Conservation (phyloP, 2,113 vertebrate species). For the Oncorhynchus tshawytscha region DNA sequence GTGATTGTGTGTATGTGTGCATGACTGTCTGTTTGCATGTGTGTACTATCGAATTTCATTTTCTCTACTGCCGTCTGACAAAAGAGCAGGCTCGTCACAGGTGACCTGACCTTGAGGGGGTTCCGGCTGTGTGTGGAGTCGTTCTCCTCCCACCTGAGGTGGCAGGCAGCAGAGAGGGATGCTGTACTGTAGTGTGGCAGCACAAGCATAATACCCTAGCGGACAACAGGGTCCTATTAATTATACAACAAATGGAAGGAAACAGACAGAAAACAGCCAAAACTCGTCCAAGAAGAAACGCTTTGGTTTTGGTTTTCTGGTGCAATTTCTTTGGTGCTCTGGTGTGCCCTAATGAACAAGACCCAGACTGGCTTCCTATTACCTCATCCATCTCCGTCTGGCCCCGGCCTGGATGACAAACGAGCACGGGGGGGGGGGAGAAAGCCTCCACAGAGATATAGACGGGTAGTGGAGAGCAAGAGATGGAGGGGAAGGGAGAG, state of each 20-base stretch:
- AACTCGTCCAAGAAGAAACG: too few relatives aligned
- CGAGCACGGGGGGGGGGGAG: neutral
- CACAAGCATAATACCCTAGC: neutral
- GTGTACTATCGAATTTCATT: conserved; percentile 6
- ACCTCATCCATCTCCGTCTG: conserved; percentile 45
- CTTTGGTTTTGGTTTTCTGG: too few relatives aligned
- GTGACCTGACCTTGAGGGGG: conserved; percentile 10
- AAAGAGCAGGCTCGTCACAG: conserved; percentile 38
- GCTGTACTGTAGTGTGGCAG: too few relatives aligned
- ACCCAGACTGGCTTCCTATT: conserved; percentile 31
- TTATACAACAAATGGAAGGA: too few relatives aligned
- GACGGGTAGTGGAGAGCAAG: neutral
- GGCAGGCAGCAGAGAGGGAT: too few relatives aligned
- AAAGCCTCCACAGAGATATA: neutral
- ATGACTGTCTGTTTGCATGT: too few relatives aligned
- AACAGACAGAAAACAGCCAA: too few relatives aligned
- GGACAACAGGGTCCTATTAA: neutral
- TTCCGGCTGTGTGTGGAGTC: neutral
- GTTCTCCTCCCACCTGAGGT: too few relatives aligned
- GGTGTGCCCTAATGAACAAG: too few relatives aligned
- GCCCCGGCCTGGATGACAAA: conserved; percentile 41
- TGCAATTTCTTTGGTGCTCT: too few relatives aligned
- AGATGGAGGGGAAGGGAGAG: neutral
- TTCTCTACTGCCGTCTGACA: conserved; percentile 23
- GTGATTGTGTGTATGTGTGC: neutral